Base-by-base conservation (phyloP, 2,888 invertebrate genomes). In the Bellardia pandia region DNA sequence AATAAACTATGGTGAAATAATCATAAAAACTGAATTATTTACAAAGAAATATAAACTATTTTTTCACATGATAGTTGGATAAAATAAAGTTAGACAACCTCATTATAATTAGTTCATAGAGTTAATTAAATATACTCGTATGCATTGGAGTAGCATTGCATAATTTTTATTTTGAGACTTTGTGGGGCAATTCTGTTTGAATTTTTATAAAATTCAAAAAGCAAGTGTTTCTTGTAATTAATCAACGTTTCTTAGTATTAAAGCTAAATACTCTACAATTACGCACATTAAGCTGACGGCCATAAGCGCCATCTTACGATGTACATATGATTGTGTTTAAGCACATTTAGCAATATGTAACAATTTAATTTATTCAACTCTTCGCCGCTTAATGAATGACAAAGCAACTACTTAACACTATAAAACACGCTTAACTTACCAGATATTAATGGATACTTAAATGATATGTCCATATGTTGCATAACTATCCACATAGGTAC, bases 41-140 rank as follows among this genome's bases (percentile, higher is more conserved):
- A 16, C 3, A 68, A 66, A 13, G 30, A 62, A 60, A 16, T 56
- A 68, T 33, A 58, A 56, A 58, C n/a, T n/a, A 58, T 16, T 37
- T 23, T 14, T 78, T 78, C 77, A 45, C 66, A 68, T 58, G 45
- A 77, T 56, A 56, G 40, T 76, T 64, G 64, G 76, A 64, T 62
- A 37, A 48, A 56, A 56, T 23, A 56, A 56, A 56, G 7, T 11
- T 23, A 56, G 8, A 16, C 7, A 64, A 64, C n/a, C 37, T 40
- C 11, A 51, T 51, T 51, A 51, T 14, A 51, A 11, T 14, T 30
- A 23, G 16, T 56, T 56, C 11, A 56, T 56, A 4, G 6, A 56
- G 56, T 56, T 23, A 56, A 56, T 8, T 56, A 11, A 30, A 16
- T 8, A 56, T 11, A 56, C 14, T 51, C 16, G 23, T 23, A 1